These are phyloP conservation scores for Archaeoteleia sp. DNA, from an alignment of 2,888 invertebrate genomes.

Conservation along the genomic window DNA sequence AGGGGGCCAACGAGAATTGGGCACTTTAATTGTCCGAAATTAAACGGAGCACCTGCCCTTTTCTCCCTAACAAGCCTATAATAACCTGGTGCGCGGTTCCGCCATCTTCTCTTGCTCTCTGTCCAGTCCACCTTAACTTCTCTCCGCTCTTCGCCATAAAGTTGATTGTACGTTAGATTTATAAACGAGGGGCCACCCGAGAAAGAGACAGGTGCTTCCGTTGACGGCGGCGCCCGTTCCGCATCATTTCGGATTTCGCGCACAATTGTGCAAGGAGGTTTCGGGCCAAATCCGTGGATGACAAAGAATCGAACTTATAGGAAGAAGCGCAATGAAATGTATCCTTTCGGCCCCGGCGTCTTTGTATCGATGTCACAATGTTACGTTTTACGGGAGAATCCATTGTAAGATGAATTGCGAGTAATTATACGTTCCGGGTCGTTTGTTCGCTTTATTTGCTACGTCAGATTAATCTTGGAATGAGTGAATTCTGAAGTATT, in stretches of 20 bases:
- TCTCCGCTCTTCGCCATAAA: constrained; percentile 62
- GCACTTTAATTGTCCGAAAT: constrained; percentile 74
- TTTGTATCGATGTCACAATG: no score
- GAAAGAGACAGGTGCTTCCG: constrained; percentile 56
- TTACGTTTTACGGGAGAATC: no score
- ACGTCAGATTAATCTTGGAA: constrained; percentile 40
- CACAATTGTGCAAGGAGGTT: constrained; percentile 34
- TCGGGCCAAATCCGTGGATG: constrained; percentile 7
- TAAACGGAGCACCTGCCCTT: constrained; percentile 72
- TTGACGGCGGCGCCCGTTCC: constrained; percentile 48
- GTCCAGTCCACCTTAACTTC: constrained; percentile 36
- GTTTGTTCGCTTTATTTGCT: constrained; percentile 31
- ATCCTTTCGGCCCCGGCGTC: not conserved
- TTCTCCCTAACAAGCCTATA: constrained; percentile 69
- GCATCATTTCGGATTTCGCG: constrained; percentile 46
- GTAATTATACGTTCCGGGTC: constrained; percentile 43
- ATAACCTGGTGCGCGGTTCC: constrained; percentile 65
- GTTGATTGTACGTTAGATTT: constrained; percentile 73
- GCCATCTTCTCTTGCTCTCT: constrained; percentile 54
- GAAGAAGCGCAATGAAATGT: not conserved
- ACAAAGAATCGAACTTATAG: constrained; percentile 16
- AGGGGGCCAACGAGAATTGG: constrained; percentile 56
- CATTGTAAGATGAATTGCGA: no score
- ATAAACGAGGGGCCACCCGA: constrained; percentile 66
- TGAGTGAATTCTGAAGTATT: no score